phyloP scores from a whole-genome alignment of 1,140 invertebrate genomes.

The Scaptomyza hsui region DNA sequence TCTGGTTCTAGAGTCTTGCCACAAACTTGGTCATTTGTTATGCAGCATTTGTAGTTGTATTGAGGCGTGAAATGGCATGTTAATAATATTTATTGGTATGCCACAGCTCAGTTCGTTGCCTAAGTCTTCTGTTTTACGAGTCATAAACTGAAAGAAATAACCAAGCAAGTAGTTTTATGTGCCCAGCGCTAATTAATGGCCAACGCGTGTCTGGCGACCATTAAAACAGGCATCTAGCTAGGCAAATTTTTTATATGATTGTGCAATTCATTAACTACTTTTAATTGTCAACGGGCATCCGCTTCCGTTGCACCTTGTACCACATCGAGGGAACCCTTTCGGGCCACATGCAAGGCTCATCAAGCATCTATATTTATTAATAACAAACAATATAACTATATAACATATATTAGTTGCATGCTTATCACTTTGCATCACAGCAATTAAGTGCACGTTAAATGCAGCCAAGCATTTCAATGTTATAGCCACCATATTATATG shows the following conservation, averaged over 20 bases:
- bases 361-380: slow-evolving; percentile 32
- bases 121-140: slow-evolving; percentile 75
- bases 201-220: slow-evolving; percentile 61
- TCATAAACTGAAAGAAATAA: slow-evolving; percentile 17
- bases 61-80: slow-evolving; percentile 81
- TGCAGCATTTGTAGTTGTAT: slow-evolving; percentile 73
- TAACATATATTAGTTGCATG: slow-evolving; percentile 35
- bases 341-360: slow-evolving; percentile 31
- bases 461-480: slow-evolving; percentile 58
- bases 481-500: slow-evolving; percentile 22
- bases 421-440: slow-evolving; percentile 55
- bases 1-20: slow-evolving; percentile 22
- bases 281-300: slow-evolving; percentile 54
- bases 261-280: slow-evolving; percentile 22
- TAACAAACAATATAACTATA: slow-evolving; percentile 44
- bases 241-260: slow-evolving; percentile 60
- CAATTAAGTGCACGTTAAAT: slow-evolving; percentile 70
- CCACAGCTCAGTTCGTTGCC: slow-evolving; percentile 60
- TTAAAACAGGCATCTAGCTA: slow-evolving; percentile 49
- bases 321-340: slow-evolving; percentile 12
- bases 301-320: slow-evolving; percentile 73
- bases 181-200: slow-evolving; percentile 45
- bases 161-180: slow-evolving; percentile 14
- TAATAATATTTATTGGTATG: slow-evolving; percentile 57
- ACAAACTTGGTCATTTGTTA: slow-evolving; percentile 67